Percentiles rank a stretch among this genome's conserved stretches.
These are phyloP conservation scores for Malurus cyaneus DNA, from an alignment of 2,113 vertebrate species.

Conservation along the genomic window DNA sequence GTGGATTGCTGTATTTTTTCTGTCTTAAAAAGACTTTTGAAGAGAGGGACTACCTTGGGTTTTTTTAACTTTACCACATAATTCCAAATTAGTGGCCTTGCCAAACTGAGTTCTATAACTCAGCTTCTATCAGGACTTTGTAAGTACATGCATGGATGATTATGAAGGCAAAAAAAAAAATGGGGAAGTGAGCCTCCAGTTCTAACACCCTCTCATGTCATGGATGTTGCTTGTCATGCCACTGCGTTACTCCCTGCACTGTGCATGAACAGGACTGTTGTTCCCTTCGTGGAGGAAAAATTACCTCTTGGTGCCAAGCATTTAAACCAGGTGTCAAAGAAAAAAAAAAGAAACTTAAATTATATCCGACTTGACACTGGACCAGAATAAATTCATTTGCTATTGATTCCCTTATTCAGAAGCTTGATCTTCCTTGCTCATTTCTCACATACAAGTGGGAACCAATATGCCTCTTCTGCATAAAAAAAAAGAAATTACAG, in stretches of 20 bases:
- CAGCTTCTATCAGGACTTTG: neutral
- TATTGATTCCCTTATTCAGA: slow-evolving; percentile 42
- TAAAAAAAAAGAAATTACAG: slow-evolving; percentile 55
- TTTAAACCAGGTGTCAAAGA: neutral
- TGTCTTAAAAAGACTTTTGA: neutral
- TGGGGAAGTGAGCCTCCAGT: neutral
- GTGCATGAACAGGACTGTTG: neutral
- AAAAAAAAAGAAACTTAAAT: neutral
- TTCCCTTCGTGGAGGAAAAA: neutral
- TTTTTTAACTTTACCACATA: neutral
- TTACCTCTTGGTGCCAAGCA: neutral
- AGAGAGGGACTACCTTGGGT: neutral
- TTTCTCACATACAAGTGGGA: slow-evolving; percentile 40
- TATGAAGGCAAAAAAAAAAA: neutral
- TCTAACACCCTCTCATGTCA: neutral
- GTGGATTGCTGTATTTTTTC: neutral
- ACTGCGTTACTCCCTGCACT: neutral
- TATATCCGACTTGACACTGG: neutral
- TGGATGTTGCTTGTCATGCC: neutral
- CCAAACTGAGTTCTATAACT: neutral
- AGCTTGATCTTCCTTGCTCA: neutral
- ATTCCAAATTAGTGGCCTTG: neutral
- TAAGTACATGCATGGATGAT: neutral
- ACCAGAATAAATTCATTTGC: slow-evolving; percentile 12
- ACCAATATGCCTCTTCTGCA: neutral